Evolutionary conservation across 2,888 invertebrate species (phyloP), one percentile per base, ranked within the genome.

Genomic region (Euplagia quadripunctaria): DNA sequence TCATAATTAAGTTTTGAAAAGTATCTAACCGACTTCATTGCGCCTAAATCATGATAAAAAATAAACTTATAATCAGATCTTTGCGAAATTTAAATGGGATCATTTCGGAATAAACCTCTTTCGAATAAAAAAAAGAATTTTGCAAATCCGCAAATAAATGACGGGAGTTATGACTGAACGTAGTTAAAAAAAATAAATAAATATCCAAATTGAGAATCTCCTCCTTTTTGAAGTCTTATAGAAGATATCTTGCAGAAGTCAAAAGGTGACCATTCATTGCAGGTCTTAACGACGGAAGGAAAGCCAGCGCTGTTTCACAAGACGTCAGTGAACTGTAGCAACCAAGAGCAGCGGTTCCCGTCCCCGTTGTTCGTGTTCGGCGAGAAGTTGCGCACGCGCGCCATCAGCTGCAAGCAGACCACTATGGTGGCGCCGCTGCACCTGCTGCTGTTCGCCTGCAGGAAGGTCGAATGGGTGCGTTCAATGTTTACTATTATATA

Each of bases 281-380:
- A 97, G 97, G 98, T 99, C 0, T 94, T 99, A 70, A 99, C 99
- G 0, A 98, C 98, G 0, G 99, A 99, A 94, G 98, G 99, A 72
- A 99, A 99, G 90, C 97, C 98, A 0, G 99, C 99, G 0, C 96
- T 99, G 3, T 98, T 99, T 78, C 99, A 99, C 94, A 99, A 99
- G 93, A 98, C 99, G 0, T 99, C 99, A 0, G 99, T 99, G 5
- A 99, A 99, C 95, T 99, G 98, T 92, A 97, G 97, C 85, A 98
- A 98, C 89, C 95, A 97, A 70, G 98, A 98, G 69, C 97, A 98
- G 75, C 97, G 96, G 80, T 99, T 99, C 89, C 98, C 98, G 0
- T 99, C 98, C 80, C 99, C 99, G 0, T 98, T 99, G 91, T 99
- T 99, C 91, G 98, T 99, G 73, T 99, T 99, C 92, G 99, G 99